These are phyloP conservation scores for Hippocampus barbouri DNA, from an alignment of 2,113 vertebrate genomes.

Conservation along the genomic window DNA sequence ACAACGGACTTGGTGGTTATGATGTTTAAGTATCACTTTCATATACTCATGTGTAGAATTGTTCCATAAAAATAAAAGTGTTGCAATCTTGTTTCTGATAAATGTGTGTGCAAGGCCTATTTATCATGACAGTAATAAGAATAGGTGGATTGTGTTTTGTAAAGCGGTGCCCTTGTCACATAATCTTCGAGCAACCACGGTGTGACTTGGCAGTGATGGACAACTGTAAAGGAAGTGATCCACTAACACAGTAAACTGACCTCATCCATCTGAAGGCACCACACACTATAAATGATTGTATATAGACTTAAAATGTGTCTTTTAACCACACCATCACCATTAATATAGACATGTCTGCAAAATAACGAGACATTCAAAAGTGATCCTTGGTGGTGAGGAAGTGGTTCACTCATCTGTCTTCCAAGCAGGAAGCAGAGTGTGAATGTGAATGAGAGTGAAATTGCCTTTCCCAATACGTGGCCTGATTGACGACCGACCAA, in stretches of 20 bases:
- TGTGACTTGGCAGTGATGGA: not conserved
- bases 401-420: not conserved
- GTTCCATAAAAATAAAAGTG: not conserved
- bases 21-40: not conserved
- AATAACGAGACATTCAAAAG: not conserved
- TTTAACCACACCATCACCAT: not conserved
- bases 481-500: not conserved
- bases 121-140: constrained; percentile 47
- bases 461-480: not conserved
- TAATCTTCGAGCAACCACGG: constrained; percentile 5
- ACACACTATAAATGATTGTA: not conserved
- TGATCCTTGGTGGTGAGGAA: not conserved
- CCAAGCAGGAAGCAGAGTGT: not conserved
- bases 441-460: not conserved
- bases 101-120: constrained; percentile 54
- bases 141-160: constrained; percentile 64
- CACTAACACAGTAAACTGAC: not conserved
- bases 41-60: not conserved
- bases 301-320: not conserved
- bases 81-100: constrained; percentile 35
- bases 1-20: not conserved
- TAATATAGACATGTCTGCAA: not conserved
- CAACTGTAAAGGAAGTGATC: not conserved
- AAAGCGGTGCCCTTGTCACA: constrained; percentile 54
- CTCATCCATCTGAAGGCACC: not conserved